Evolutionary conservation across 1,140 invertebrate genomes (phyloP).

Genomic region (Camponotus pennsylvanicus): DNA sequence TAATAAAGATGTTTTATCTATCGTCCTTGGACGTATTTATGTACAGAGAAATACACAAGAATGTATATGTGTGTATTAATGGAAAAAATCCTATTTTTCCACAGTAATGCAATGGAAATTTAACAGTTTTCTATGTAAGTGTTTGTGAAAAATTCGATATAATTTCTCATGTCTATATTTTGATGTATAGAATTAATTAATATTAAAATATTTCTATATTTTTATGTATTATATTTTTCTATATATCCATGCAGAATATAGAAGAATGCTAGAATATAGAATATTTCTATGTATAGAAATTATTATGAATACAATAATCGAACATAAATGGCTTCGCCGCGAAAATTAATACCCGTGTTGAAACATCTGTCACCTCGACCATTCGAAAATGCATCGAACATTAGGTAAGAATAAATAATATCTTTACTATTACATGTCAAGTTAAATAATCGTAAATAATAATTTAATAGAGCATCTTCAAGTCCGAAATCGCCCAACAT

Average conservation of each 20-base stretch:
- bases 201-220: no score
- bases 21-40: not conserved
- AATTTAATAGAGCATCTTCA: slow-evolving; percentile 25
- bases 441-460: not conserved
- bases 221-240: no score
- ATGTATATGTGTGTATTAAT: not conserved
- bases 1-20: not conserved
- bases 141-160: not conserved
- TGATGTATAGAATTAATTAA: not conserved
- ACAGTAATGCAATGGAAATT: not conserved
- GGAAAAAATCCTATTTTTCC: not conserved
- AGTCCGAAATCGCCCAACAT: slow-evolving; percentile 67
- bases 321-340: slow-evolving; percentile 78
- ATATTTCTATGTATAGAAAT: not conserved
- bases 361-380: slow-evolving; percentile 72
- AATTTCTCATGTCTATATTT: not conserved
- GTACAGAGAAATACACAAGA: not conserved
- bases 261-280: no score
- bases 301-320: slow-evolving; percentile 7
- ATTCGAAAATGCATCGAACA: slow-evolving; percentile 59
- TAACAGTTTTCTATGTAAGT: not conserved
- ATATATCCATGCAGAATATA: no score
- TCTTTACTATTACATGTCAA: slow-evolving; percentile 3
- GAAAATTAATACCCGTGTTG: slow-evolving; percentile 66
- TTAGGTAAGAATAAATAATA: slow-evolving; percentile 69